These are phyloP conservation scores for Caenorhabditis sp. DNA, from an alignment of 2,888 invertebrate species.

Conservation along the genomic window DNA sequence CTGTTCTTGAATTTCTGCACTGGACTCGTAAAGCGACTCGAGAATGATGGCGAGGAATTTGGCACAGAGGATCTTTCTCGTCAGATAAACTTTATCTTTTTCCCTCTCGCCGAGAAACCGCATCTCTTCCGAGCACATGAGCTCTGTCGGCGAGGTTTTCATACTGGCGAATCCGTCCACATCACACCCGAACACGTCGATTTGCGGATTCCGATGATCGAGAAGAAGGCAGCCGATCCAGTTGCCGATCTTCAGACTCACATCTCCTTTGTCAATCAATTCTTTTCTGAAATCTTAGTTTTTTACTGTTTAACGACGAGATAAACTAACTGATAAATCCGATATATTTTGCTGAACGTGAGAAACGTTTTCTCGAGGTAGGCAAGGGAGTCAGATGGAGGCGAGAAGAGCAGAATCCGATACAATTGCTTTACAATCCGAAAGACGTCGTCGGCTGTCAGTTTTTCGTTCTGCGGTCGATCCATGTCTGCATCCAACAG, in stretches of 20 bases:
- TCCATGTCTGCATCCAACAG: conserved; percentile 47
- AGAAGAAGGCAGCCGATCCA: conserved; percentile 73
- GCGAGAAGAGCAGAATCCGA: conserved; percentile 71
- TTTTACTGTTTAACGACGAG: no score
- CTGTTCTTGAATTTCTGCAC: conserved; percentile 53
- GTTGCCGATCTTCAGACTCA: conserved; percentile 66
- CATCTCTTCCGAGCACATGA: conserved; percentile 68
- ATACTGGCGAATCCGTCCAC: conserved; percentile 54
- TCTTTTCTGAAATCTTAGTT: conserved; percentile 28
- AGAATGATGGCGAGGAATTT: conserved; percentile 74
- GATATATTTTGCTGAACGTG: conserved; percentile 33
- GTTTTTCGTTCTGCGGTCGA: conserved; percentile 23
- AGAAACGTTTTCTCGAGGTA: conserved; percentile 63
- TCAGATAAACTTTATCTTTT: conserved; percentile 69
- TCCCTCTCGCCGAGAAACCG: conserved; percentile 59
- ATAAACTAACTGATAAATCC: conserved; percentile 23
- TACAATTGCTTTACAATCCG: conserved; percentile 70
- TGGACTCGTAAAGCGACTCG: conserved; percentile 52
- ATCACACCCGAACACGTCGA: conserved; percentile 62
- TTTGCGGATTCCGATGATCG: conserved; percentile 71
- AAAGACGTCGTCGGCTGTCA: conserved; percentile 64
- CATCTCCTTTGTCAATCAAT: conserved; percentile 38
- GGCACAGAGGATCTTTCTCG: conserved; percentile 72
- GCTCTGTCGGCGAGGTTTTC: conserved; percentile 38
- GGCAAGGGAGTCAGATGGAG: conserved; percentile 61